Base-by-base conservation (phyloP, 1,140 invertebrate species). In the Cydia pomonella region DNA sequence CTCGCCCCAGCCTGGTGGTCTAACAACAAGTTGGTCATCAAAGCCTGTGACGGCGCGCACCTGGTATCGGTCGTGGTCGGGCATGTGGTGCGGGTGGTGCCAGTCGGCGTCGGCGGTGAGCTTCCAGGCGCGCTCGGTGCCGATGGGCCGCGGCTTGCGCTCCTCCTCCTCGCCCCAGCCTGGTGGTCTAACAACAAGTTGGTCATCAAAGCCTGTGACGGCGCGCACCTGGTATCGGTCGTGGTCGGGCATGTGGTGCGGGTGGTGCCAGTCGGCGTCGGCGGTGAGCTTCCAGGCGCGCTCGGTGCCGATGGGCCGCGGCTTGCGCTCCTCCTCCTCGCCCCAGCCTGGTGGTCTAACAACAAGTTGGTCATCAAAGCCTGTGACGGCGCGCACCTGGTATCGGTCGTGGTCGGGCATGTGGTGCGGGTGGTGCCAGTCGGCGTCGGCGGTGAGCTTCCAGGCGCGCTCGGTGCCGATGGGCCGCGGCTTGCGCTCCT, bases 391-490 rank as follows among this genome's bases (percentile, higher is more conserved):
- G 6, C 16, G 16, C 74, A 93, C 94, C 75, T 95, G 87, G 91
- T 95, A 94, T 93, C 95, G 95, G 82, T 94, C 94, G 69, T 94
- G 94, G 78, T 95, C 94, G 47, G 92, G 92, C 23, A 92, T 92
- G 87, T 93, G 83, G 75, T 80, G 81, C 73, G 79, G 73, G 77
- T 44, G 74, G 76, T 83, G 84, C 89, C 87, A 89, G 84, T 91
- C 92, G 82, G 88, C 90, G 82, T 76, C 78, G 64, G 82, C 88
- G 76, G 83, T 94, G 72, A 91, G 85, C 79, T 96, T 96, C 94
- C 95, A 95, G 9, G 95, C 95, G 82, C 96, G 94, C 87, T 96
- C 96, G 0, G 95, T 97, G 80, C 96, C 96, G 82, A 97, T 97
- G 21, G 96, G 96, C 7, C 96, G 94, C 33, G 96, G 96, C 79